These are phyloP conservation scores for Drosophila mojavensis DNA, from an alignment of 1,140 invertebrate species.

Conservation along the genomic window DNA sequence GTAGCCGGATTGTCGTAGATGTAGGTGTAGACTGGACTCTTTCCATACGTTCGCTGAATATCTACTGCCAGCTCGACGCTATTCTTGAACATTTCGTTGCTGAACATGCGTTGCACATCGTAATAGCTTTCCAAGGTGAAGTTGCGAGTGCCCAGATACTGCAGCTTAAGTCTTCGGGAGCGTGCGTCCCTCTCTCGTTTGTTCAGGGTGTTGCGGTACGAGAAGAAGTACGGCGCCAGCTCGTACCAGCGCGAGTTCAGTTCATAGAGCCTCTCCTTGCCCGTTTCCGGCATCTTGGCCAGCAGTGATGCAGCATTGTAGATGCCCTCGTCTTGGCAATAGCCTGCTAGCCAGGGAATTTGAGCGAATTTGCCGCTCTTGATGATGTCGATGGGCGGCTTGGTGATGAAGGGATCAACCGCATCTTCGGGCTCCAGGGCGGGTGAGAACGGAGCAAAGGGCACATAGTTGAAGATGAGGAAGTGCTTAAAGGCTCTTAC, in stretches of 20 bases:
- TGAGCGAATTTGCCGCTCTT: slow-evolving; percentile 81
- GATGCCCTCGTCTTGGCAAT: slow-evolving; percentile 85
- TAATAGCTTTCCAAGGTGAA: slow-evolving; percentile 49
- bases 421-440: slow-evolving; percentile 83
- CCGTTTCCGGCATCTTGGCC: slow-evolving; percentile 9
- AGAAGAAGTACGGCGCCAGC: slow-evolving; percentile 41
- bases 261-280: slow-evolving; percentile 25
- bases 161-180: slow-evolving; percentile 22
- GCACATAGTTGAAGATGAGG: slow-evolving; percentile 85
- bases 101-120: slow-evolving; percentile 50
- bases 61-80: slow-evolving; percentile 32
- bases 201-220: slow-evolving; percentile 32
- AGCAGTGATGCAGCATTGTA: slow-evolving; percentile 84
- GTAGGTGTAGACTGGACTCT: slow-evolving; percentile 43
- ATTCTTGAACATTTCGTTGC: slow-evolving; percentile 53
- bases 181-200: slow-evolving; percentile 24
- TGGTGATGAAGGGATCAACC: slow-evolving; percentile 84
- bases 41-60: slow-evolving; percentile 28
- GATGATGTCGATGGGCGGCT: slow-evolving; percentile 85
- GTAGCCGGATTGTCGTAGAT: slow-evolving; percentile 55
- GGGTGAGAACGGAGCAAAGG: slow-evolving; percentile 86
- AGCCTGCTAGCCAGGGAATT: slow-evolving; percentile 85
- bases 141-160: slow-evolving; percentile 36
- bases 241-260: slow-evolving; percentile 41
- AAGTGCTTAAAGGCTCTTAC: slow-evolving; percentile 46